Evolutionary conservation across 2,888 invertebrate genomes (phyloP).

Genomic region (Scaeva pyrastri): DNA sequence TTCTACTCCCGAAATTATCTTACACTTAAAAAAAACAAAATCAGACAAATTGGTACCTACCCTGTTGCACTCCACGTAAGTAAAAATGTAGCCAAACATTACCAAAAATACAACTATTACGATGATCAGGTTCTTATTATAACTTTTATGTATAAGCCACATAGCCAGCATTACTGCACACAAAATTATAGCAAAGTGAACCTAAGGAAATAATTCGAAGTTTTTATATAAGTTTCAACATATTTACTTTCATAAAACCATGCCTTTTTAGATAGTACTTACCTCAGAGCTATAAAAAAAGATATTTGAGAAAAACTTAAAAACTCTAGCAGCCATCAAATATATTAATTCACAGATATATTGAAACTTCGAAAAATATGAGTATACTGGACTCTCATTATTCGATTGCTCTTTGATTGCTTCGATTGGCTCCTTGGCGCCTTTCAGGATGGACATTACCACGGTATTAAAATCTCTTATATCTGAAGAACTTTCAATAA

Average conservation of each 20-base stretch:
- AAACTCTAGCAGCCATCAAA: background rate
- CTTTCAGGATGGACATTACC: slow-evolving; percentile 19
- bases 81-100: slow-evolving; percentile 48
- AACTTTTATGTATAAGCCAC: slow-evolving; percentile 59
- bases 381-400: slow-evolving; percentile 3
- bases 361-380: no score
- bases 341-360: background rate
- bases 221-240: background rate
- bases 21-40: background rate
- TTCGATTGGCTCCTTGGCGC: background rate
- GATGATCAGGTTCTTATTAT: slow-evolving; percentile 39
- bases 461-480: slow-evolving; percentile 48
- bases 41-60: slow-evolving; percentile 53
- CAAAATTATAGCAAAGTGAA: slow-evolving; percentile 5
- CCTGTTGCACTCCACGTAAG: slow-evolving; percentile 58
- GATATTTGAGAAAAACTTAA: background rate
- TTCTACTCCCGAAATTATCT: no score
- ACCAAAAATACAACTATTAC: slow-evolving; percentile 11
- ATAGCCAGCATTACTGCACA: slow-evolving; percentile 26
- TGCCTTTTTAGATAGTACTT: background rate
- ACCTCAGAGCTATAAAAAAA: slow-evolving; percentile 44
- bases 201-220: slow-evolving; percentile 3
- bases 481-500: slow-evolving; percentile 38
- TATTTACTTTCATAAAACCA: no score
- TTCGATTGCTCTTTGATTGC: background rate